A percentile compares a stretch with the other conserved stretches of the same genome.
Conservation (phyloP, 2,888 invertebrate species). For the Hypercompe scribonia region DNA sequence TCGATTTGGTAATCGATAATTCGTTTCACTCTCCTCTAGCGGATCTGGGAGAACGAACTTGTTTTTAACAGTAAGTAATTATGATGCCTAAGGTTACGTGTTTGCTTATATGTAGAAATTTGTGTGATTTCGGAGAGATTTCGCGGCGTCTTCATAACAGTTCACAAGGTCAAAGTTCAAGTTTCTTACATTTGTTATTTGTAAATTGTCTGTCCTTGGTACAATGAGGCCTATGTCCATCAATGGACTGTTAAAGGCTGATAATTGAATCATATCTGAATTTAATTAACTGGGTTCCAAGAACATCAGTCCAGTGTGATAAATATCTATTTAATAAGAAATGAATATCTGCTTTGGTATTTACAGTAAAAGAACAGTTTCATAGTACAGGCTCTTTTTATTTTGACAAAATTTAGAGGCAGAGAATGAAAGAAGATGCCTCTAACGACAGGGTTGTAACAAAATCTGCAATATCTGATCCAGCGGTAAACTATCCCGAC, state of each 20-base stretch:
- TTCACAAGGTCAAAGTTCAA: constrained; percentile 16
- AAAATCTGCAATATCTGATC: no score
- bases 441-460: no score
- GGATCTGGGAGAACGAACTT: constrained; percentile 20
- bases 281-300: background rate
- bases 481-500: no score
- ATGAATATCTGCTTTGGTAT: no score
- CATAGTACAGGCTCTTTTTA: no score
- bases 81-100: constrained; percentile 28
- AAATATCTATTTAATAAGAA: no score
- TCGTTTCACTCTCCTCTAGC: constrained; percentile 15
- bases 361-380: no score
- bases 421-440: no score
- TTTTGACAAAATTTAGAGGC: no score
- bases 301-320: background rate
- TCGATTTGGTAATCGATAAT: constrained; percentile 19
- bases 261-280: background rate
- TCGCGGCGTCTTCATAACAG: background rate
- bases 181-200: background rate
- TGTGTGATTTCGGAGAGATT: constrained; percentile 29
- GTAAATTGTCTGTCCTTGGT: no score
- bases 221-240: no score
- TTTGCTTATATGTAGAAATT: constrained; percentile 25
- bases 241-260: no score
- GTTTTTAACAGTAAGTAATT: constrained; percentile 27